phyloP scores from a whole-genome alignment of 2,888 invertebrate genomes.

The Coelopa pilipes region DNA sequence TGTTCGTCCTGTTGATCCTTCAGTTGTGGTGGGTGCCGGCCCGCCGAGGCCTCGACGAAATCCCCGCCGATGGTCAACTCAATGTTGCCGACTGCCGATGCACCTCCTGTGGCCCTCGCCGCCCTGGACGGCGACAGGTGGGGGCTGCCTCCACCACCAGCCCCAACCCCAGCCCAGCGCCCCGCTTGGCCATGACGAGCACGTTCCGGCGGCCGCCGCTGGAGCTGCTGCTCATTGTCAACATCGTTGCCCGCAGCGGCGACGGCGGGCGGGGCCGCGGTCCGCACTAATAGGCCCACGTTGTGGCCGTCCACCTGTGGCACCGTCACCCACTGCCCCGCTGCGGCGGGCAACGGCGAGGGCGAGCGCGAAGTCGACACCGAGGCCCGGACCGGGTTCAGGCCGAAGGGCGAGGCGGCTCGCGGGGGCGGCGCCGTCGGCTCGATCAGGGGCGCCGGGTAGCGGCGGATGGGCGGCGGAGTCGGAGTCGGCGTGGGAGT shows the following conservation, averaged over 20 bases:
- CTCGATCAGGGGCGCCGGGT: conserved; percentile 57
- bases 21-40: too few species aligned
- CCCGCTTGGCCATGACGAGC: conserved; percentile 44
- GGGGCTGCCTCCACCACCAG: too few species aligned
- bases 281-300: conserved; percentile 56
- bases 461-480: conserved; percentile 44
- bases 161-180: too few species aligned
- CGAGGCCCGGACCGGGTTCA: conserved; percentile 50
- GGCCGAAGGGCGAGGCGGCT: conserved; percentile 56
- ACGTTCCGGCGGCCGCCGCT: conserved; percentile 34
- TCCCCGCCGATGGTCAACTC: too few species aligned
- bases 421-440: conserved; percentile 46
- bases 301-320: conserved; percentile 61
- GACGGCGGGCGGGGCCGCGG: conserved; percentile 24
- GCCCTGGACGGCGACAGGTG: conserved; percentile 43
- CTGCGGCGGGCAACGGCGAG: conserved; percentile 10
- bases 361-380: conserved; percentile 25
- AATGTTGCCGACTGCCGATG: background rate
- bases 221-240: conserved; percentile 15
- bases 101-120: background rate
- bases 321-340: conserved; percentile 39
- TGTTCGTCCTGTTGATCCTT: too few species aligned
- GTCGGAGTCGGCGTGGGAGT: conserved; percentile 31
- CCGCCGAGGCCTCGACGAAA: too few species aligned
- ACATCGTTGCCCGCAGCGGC: conserved; percentile 7